A percentile compares a stretch with the other conserved stretches of the same genome.
Conservation (phyloP, 1,140 invertebrate species). For the Drosophila grimshawi region DNA sequence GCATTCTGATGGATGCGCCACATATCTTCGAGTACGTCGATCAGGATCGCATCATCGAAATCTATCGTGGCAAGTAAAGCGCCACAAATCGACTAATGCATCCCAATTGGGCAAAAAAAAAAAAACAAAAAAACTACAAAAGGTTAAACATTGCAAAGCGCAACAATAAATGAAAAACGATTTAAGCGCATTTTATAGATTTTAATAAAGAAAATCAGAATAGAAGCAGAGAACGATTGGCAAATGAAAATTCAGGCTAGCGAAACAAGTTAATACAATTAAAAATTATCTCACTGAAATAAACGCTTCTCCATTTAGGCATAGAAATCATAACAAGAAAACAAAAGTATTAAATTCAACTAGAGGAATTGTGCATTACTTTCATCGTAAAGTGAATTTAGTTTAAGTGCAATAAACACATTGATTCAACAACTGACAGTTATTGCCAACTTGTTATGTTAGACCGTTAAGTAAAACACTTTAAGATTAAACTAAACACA, state of each 20-base stretch:
- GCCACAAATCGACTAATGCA: neutral
- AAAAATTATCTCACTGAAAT: slow-evolving; percentile 45
- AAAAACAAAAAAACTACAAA: slow-evolving; percentile 25
- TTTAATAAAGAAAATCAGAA: slow-evolving; percentile 41
- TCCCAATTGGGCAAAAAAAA: slow-evolving; percentile 38
- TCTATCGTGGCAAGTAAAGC: slow-evolving; percentile 94
- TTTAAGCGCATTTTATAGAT: slow-evolving; percentile 75
- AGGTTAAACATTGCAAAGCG: slow-evolving; percentile 81
- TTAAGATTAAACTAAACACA: slow-evolving; percentile 48
- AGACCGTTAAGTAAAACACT: slow-evolving; percentile 53
- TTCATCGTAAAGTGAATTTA: slow-evolving; percentile 52
- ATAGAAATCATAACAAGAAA: slow-evolving; percentile 48
- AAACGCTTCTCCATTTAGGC: slow-evolving; percentile 50
- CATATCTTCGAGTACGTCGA: slow-evolving; percentile 99
- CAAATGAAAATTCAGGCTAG: slow-evolving; percentile 23
- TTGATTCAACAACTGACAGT: slow-evolving; percentile 26
- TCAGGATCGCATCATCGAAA: slow-evolving; percentile 98
- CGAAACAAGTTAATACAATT: slow-evolving; percentile 31
- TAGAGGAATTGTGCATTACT: slow-evolving; percentile 50
- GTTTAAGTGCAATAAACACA: slow-evolving; percentile 67
- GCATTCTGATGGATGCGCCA: slow-evolving; percentile 99
- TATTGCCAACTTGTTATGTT: slow-evolving; percentile 72
- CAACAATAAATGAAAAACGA: slow-evolving; percentile 76
- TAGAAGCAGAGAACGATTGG: slow-evolving; percentile 20
- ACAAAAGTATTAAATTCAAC: slow-evolving; percentile 29